Evolutionary conservation across 2,113 vertebrate species (phyloP), one percentile per base, ranked within the genome.

Genomic region (Pseudopipra pipra): DNA sequence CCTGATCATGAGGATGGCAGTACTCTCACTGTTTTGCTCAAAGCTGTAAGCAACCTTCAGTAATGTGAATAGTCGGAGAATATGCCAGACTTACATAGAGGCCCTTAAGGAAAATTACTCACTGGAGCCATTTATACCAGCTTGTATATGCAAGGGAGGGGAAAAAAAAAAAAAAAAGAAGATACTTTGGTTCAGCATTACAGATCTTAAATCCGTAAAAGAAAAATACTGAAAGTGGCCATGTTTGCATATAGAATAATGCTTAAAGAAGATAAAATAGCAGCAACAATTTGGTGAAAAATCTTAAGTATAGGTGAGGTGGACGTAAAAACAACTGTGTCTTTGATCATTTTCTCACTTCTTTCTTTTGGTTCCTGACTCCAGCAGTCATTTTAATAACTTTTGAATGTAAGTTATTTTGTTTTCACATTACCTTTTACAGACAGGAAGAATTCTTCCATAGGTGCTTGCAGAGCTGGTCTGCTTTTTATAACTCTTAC

Each of bases 41-140:
- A 37, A 97, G 97, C 97, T 95, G 95, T 95, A 44, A 95, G 96
- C 97, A 97, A 97, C 96, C 96, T 97, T 97, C 97, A 95, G 65
- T 95, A 70, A 97, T 93, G 91, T 71, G 84, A 85, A 92, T 52
- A 92, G 94, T 84, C 96, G 93, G 74, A 96, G 95, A 97, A 97
- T 89, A 96, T 87, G 95, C 80, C 88, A 96, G 78, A 84, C 83
- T 96, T 96, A 82, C 21, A 86, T 72, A 86, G 88, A 72, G 71
- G 81, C 94, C 96, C 93, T 95, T 80, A 91, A 92, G 94, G 95
- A 85, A 91, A 78, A 97, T 97, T 96, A 94, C 84, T 96, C 94
- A 94, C 89, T 92, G 59, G 85, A 95, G 75, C 89, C 91, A 86
- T 87, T 96, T 92, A 93, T 92, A 95, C 83, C 71, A 77, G 77